phyloP scores from a whole-genome alignment of 1,140 invertebrate species.

The Drosophila kikkawai region DNA sequence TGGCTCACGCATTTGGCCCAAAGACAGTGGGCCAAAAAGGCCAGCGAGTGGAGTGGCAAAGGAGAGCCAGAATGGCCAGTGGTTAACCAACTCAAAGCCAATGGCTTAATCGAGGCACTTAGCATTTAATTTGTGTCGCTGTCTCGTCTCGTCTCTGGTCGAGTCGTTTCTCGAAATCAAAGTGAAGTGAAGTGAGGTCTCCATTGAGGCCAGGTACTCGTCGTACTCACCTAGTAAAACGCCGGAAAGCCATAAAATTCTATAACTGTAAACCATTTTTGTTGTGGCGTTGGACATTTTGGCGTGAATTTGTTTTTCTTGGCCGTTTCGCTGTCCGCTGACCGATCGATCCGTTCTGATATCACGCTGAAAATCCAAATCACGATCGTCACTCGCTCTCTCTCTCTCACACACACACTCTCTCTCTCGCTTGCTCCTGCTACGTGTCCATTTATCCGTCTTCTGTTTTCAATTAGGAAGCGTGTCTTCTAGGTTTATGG shows the following conservation, averaged over 20 bases:
- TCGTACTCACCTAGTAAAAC: conserved; percentile 82
- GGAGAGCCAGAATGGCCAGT: conserved; percentile 11
- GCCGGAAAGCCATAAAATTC: conserved; percentile 84
- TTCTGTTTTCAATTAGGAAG: conserved; percentile 75
- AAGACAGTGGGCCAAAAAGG: conserved; percentile 39
- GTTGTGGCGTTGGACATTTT: conserved; percentile 83
- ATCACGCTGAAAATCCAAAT: conserved; percentile 51
- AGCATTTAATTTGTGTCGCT: conserved; percentile 73
- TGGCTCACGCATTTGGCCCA: conserved; percentile 66
- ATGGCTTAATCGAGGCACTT: conserved; percentile 74
- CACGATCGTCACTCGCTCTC: conserved; percentile 38
- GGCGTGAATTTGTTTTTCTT: conserved; percentile 50
- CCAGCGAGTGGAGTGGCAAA: conserved; percentile 12
- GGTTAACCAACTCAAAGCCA: conserved; percentile 45
- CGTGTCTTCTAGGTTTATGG: conserved; percentile 65
- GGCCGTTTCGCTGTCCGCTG: conserved; percentile 10
- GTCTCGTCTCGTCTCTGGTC: conserved; percentile 25
- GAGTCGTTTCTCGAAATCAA: conserved; percentile 10
- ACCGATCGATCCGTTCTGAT: conserved; percentile 30
- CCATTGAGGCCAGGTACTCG: conserved; percentile 60
- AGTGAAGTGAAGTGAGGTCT: conserved; percentile 11
- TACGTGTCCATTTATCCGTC: conserved; percentile 75
- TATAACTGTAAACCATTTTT: conserved; percentile 85
- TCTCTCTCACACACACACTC: conserved; percentile 23
- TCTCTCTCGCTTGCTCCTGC: conserved; percentile 48